Evolutionary conservation across 2,113 vertebrate genomes (phyloP), one percentile per base, ranked within the genome.

Genomic region (Neolamprologus hecqui): DNA sequence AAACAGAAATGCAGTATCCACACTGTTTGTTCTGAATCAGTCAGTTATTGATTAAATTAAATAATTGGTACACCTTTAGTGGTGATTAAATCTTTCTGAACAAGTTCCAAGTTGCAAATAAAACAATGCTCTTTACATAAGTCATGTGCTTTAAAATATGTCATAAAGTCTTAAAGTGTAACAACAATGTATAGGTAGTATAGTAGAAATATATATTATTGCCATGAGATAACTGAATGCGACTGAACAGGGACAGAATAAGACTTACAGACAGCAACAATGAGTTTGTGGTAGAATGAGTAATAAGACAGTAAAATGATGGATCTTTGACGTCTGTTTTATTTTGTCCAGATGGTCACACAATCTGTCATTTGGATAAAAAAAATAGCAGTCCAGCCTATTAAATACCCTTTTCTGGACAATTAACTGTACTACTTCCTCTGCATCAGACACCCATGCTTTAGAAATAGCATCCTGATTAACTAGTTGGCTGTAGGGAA

Each of bases 311-410:
- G 47, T 10, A 82, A 54, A 89, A 23, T 70, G 45, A 84, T 84
- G 75, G 33, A 87, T 89, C 53, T 83, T 55, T 33, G 33, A 83
- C 65, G 42, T 89, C 54, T 75, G n/a, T 23, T 85, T 75, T 81
- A 28, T 55, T 88, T 88, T 85, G 17, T 86, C 79, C 93, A 93
- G 90, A 91, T 94, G 94, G 83, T 79, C 82, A 40, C 45, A 81
- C 90, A 94, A 91, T 65, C 92, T 92, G 87, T 82, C 17, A 9
- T 35, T 55, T 60, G 10, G 10, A 42, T 65, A 82, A 26, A 65
- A 63, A 79, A 63, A 84, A 80, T 31, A 83, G 55, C 47, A 86
- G 9, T 70, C 58, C 45, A 60, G 35, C 73, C 13, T 68, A 54
- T 84, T 42, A 63, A 23, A 79, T 57, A 33, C 57, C 7, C 15